Evolutionary conservation across 1,140 invertebrate genomes (phyloP).

Genomic region (Cryptotermes secundus): DNA sequence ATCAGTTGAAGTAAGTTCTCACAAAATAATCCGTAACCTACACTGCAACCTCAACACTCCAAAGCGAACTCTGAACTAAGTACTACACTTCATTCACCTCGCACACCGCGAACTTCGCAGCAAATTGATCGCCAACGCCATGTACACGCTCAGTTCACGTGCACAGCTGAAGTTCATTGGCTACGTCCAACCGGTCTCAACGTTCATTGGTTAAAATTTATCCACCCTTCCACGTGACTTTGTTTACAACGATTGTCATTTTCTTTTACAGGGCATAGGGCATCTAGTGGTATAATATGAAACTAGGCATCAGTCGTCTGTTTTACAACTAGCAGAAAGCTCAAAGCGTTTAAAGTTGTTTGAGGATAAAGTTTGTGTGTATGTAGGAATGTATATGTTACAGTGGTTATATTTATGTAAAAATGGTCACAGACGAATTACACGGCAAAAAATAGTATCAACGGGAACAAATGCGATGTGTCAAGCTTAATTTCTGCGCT

Average conservation of each 20-base stretch:
- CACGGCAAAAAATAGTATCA: not conserved
- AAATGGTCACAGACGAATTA: not conserved
- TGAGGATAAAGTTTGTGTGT: too few species aligned
- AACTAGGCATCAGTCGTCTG: not conserved
- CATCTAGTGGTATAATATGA: not conserved
- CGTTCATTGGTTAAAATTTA: constrained; percentile 29
- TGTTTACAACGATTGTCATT: constrained; percentile 30
- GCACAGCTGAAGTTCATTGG: constrained; percentile 27
- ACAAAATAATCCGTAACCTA: too few species aligned
- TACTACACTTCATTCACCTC: too few species aligned
- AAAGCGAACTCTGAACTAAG: not conserved
- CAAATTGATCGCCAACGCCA: not conserved
- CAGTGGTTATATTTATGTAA: not conserved
- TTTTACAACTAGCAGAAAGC: not conserved
- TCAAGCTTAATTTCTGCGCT: not conserved
- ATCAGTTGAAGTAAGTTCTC: not conserved
- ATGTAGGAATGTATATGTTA: not conserved
- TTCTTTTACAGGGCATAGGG: not conserved
- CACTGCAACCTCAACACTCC: not conserved
- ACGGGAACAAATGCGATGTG: not conserved
- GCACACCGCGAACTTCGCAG: not conserved
- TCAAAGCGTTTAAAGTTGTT: too few species aligned
- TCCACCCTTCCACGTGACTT: constrained; percentile 27
- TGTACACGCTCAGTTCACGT: constrained; percentile 29
- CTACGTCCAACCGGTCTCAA: not conserved